Conservation (phyloP, 2,888 invertebrate genomes). For the Fissipunctia ypsillon region DNA sequence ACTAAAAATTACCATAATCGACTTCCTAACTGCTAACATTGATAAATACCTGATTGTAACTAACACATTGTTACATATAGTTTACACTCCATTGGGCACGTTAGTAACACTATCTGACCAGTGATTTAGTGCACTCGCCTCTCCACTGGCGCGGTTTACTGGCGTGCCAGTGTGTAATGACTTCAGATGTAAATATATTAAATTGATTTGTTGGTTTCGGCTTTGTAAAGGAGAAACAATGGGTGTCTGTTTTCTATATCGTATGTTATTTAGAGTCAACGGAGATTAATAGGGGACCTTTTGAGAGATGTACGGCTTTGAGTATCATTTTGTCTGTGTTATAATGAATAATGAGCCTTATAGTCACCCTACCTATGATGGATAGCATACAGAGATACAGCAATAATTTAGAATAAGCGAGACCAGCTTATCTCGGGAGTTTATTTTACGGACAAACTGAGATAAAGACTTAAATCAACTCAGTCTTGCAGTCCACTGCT, state of each 20-base stretch:
- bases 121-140: conserved; percentile 57
- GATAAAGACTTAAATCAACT: too few species aligned
- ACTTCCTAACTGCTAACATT: conserved; percentile 41
- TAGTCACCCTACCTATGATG: not conserved
- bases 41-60: conserved; percentile 28
- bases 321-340: conserved; percentile 24
- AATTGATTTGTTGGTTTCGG: conserved; percentile 57
- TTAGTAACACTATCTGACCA: conserved; percentile 57
- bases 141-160: conserved; percentile 59
- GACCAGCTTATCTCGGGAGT: not conserved
- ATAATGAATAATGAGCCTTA: conserved; percentile 23
- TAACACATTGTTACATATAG: conserved; percentile 43
- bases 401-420: not conserved
- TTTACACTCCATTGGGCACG: conserved; percentile 40
- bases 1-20: conserved; percentile 36
- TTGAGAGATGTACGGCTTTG: not conserved
- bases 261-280: conserved; percentile 32
- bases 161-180: conserved; percentile 58
- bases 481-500: too few species aligned
- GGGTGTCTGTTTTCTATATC: conserved; percentile 51
- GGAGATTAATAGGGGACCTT: conserved; percentile 23
- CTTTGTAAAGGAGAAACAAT: conserved; percentile 52
- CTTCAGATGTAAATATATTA: conserved; percentile 56
- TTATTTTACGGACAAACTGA: not conserved
- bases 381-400: not conserved